phyloP scores from a whole-genome alignment of 2,797 vertebrate genomes.

The Crocidura indochinensis region DNA sequence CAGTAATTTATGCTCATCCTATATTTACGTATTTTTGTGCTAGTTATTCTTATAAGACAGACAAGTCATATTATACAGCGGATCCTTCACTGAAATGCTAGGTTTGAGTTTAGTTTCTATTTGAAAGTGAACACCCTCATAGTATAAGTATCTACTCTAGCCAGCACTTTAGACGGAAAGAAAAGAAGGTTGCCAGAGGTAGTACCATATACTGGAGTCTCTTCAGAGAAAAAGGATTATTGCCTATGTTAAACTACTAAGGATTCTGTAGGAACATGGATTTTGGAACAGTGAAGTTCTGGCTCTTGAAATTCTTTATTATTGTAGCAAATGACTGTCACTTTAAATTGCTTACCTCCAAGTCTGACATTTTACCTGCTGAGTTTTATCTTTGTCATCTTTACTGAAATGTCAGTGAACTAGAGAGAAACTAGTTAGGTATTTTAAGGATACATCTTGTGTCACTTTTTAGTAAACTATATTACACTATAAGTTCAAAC shows the following conservation, averaged over 20 bases:
- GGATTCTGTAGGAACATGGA: neutral
- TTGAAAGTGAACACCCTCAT: conserved; percentile 2
- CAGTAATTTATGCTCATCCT: neutral
- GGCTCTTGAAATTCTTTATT: conserved; percentile 47
- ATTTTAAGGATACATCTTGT: conserved; percentile 64
- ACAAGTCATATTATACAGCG: neutral
- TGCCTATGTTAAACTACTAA: conserved; percentile 23
- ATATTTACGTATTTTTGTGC: neutral
- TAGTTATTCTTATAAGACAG: neutral
- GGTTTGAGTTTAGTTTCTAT: conserved; percentile 17
- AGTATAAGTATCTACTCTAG: neutral
- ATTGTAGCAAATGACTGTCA: neutral
- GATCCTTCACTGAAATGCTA: neutral
- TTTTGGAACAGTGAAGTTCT: conserved; percentile 55
- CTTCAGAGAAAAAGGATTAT: neutral
- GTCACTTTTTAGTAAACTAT: conserved; percentile 21
- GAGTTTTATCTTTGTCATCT: conserved; percentile 47
- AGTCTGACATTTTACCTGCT: conserved; percentile 45
- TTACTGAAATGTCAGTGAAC: conserved; percentile 40
- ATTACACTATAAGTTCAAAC: neutral
- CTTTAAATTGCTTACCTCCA: conserved; percentile 33
- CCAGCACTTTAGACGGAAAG: conserved; percentile 15
- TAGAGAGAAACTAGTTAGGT: conserved; percentile 47
- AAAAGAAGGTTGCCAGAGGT: neutral
- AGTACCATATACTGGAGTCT: neutral